A percentile compares a stretch with the other conserved stretches of the same genome.
Conservation (phyloP, 2,797 vertebrate species). For the Pangasius mekongensis region DNA sequence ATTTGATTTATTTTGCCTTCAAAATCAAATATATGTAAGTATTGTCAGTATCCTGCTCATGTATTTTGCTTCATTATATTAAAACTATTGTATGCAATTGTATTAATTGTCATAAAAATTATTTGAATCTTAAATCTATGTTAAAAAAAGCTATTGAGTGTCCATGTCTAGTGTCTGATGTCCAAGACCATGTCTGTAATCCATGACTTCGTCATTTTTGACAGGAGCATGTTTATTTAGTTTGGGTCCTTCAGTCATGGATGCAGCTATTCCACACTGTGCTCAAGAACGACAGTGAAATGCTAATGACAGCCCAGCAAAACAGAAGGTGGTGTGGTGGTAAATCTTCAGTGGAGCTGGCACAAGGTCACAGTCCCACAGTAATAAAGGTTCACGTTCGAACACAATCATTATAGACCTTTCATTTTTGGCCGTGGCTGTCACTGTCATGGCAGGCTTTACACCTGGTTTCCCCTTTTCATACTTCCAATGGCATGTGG, state of each 20-base stretch:
- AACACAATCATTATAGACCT: conserved; percentile 73
- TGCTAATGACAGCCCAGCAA: conserved; percentile 52
- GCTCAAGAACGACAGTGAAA: conserved; percentile 34
- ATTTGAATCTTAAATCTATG: neutral
- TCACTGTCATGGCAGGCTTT: conserved; percentile 69
- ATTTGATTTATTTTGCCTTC: neutral
- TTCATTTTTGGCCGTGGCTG: conserved; percentile 67
- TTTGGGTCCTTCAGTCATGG: neutral
- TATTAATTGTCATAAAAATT: neutral
- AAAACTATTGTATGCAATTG: neutral
- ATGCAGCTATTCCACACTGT: neutral
- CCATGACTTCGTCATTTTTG: neutral
- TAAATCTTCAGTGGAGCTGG: conserved; percentile 69
- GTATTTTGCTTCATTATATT: neutral
- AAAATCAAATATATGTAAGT: neutral
- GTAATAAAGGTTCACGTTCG: conserved; percentile 72
- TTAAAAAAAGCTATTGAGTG: neutral
- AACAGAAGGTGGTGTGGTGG: conserved; percentile 66
- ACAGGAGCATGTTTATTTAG: neutral
- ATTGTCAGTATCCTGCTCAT: neutral
- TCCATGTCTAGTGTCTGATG: neutral
- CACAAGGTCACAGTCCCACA: conserved; percentile 61
- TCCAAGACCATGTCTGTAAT: neutral
- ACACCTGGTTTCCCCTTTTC: conserved; percentile 71
- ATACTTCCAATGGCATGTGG: conserved; percentile 36